phyloP scores from a whole-genome alignment of 2,113 vertebrate species.

The Pollimyrus isidori region DNA sequence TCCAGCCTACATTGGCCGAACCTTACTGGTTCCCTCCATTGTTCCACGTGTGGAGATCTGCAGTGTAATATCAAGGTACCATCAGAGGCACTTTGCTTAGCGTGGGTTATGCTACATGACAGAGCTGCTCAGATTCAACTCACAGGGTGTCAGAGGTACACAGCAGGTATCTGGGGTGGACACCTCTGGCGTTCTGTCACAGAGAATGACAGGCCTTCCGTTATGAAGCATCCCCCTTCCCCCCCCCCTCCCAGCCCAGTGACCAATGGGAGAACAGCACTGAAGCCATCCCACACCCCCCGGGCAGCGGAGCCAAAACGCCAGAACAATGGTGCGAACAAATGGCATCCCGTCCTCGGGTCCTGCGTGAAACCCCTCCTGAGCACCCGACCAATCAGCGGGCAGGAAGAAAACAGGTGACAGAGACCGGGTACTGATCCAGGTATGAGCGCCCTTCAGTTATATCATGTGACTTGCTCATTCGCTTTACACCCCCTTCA shows the following conservation, averaged over 20 bases:
- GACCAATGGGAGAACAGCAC: background rate
- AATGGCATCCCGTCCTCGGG: background rate
- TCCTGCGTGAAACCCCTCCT: background rate
- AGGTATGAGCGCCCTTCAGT: no score
- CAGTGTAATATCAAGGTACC: background rate
- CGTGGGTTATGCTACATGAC: background rate
- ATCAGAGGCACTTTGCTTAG: background rate
- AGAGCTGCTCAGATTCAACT: background rate
- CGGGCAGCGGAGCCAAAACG: background rate
- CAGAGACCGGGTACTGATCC: no score
- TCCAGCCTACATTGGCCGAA: background rate
- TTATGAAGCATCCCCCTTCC: background rate
- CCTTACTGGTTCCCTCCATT: background rate
- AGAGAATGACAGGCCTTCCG: background rate
- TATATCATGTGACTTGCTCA: no score
- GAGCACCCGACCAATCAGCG: background rate
- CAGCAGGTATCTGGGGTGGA: background rate
- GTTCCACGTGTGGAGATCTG: background rate
- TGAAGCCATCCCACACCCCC: background rate
- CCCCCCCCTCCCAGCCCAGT: background rate
- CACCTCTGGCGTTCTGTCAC: background rate
- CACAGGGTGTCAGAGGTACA: background rate
- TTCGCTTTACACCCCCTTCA: background rate
- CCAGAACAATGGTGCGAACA: background rate
- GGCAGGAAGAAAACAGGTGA: no score